Base-by-base conservation (phyloP, 1,140 invertebrate species). In the Elysia chlorotica region DNA sequence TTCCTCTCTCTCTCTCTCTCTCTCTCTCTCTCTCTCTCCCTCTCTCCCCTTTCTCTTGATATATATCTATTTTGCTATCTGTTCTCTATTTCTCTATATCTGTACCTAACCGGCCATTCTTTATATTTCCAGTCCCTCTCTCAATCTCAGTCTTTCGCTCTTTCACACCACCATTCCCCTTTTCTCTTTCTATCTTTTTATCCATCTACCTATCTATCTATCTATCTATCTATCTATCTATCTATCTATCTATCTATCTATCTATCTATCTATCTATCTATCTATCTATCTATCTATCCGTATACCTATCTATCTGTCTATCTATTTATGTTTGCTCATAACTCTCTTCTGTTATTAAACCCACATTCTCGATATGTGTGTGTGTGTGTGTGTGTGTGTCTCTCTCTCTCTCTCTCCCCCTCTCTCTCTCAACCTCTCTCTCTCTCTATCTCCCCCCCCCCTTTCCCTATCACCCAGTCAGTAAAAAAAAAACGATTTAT, bases 281-380 rank as follows among this genome's bases (percentile, higher is more conserved):
- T 67, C 36, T 67, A 41, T 67, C 36, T 67, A 41, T 67, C 36
- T 48, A 41, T 53, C 36, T 67, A 41, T 53, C 36, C 53, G 65
- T 53, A 41, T 67, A 41, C 30, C 30, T 67, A 41, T 67, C 30
- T 67, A 41, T 67, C 36, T 67, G 65, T 48, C 21, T 48, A n/a
- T 48, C 10, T 48, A 14, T 48, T 6, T n/a, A n/a, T 48, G 41
- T 63, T 6, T 48, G 41, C n/a, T n/a, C n/a, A n/a, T n/a, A n/a
- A n/a, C n/a, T n/a, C n/a, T n/a, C n/a, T n/a, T 14, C 10, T 65
- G 62, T 14, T 0, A 6, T 21, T 23, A 37, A 30, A 25, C 21
- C 0, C 2, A 5, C 30, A 28, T 30, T 6, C 17, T 19, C 19
- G 31, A 35, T 65, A 10, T 65, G 62, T 65, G 14, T 65, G 17